Conservation (phyloP, 2,888 invertebrate species). For the Therioaphis trifolii region DNA sequence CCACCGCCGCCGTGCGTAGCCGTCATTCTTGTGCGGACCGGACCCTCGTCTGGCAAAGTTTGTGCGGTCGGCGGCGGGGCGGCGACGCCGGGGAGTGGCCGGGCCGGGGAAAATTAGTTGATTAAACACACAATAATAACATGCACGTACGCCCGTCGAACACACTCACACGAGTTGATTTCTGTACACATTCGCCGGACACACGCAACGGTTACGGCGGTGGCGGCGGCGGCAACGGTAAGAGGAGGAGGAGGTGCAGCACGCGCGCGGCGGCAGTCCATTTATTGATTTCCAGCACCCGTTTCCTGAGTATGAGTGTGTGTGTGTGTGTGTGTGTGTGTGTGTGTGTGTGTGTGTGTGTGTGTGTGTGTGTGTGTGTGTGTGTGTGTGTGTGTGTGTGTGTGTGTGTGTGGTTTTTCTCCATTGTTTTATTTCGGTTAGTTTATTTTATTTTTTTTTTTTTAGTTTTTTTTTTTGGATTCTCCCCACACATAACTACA, state of each 20-base stretch:
- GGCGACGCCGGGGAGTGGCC: not conserved
- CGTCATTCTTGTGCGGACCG: not conserved
- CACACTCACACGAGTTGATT: not conserved
- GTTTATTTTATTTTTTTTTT: too few species aligned
- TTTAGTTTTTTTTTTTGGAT: slow-evolving; percentile 12
- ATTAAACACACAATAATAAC: slow-evolving; percentile 1
- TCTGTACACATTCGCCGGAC: not conserved
- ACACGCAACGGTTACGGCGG: not conserved
- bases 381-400: too few species aligned
- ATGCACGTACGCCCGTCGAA: too few species aligned
- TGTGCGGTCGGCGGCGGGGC: not conserved
- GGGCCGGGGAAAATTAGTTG: not conserved
- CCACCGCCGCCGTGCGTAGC: not conserved
- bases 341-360: too few species aligned
- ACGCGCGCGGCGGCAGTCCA: not conserved
- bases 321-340: not conserved
- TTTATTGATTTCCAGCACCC: slow-evolving; percentile 57
- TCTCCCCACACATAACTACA: not conserved
- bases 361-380: too few species aligned
- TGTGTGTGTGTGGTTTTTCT: slow-evolving; percentile 43
- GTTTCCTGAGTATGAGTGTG: slow-evolving; percentile 39
- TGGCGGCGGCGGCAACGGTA: not conserved
- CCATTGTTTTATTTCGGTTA: slow-evolving; percentile 53
- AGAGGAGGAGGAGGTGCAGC: too few species aligned
- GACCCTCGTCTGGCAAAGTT: not conserved